A percentile compares a stretch with the other conserved stretches of the same genome.
Conservation (phyloP, 2,888 invertebrate species). For the Gastracanthus pulcherrimus region DNA sequence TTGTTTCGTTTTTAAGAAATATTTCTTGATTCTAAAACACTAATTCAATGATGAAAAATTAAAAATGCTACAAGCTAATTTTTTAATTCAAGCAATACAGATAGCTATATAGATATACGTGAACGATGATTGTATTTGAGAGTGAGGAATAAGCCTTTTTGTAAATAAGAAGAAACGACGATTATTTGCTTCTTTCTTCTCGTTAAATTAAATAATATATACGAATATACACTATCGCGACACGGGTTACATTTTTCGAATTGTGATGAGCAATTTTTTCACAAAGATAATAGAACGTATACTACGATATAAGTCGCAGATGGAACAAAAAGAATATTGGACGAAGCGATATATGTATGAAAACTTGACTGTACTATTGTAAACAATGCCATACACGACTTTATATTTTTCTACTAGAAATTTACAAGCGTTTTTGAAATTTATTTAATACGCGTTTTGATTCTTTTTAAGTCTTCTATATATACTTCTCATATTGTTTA, state of each 20-base stretch:
- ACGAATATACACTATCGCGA: neutral
- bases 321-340: slow-evolving; percentile 5
- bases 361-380: neutral
- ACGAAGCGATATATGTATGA: neutral
- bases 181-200: slow-evolving; percentile 16
- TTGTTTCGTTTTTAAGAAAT: no score
- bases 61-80: neutral
- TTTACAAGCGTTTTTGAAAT: slow-evolving; percentile 39
- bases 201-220: neutral
- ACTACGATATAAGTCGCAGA: neutral
- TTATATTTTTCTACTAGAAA: slow-evolving; percentile 52
- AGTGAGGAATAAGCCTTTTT: slow-evolving; percentile 1
- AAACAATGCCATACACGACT: slow-evolving; percentile 26
- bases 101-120: neutral
- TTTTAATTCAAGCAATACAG: slow-evolving; percentile 26
- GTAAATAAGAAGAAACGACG: slow-evolving; percentile 22
- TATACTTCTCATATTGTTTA: neutral
- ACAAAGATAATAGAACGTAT: neutral
- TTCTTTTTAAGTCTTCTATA: slow-evolving; percentile 5
- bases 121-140: neutral
- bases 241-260: neutral
- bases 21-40: no score
- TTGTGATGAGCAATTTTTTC: slow-evolving; percentile 16
- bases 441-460: slow-evolving; percentile 21
- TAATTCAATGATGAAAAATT: no score